Evolutionary conservation across 2,888 invertebrate species (phyloP).

Genomic region (Mythimna vitellina): DNA sequence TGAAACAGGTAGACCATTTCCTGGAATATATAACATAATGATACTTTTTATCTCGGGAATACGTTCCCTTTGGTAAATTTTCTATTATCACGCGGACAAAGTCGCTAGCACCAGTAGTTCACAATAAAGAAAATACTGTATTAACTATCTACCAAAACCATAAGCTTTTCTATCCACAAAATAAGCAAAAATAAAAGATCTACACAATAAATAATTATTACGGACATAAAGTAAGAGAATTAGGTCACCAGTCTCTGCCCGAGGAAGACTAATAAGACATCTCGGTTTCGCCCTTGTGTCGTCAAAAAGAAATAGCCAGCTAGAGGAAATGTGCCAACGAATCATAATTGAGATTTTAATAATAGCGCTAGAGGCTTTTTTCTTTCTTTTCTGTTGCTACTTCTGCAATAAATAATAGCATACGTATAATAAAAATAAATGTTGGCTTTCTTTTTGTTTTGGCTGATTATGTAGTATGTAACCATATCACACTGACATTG

Average conservation of each 20-base stretch:
- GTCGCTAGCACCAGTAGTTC: too few species aligned
- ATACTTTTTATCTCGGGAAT: too few species aligned
- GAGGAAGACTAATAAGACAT: constrained; percentile 52
- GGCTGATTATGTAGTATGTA: not conserved
- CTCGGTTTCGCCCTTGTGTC: constrained; percentile 35
- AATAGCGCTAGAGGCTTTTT: constrained; percentile 22
- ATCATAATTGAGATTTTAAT: constrained; percentile 60
- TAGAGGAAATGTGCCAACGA: constrained; percentile 44
- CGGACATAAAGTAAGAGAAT: constrained; percentile 47
- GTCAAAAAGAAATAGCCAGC: constrained; percentile 49
- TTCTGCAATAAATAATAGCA: not conserved
- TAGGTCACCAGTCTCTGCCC: constrained; percentile 50
- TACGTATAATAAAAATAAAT: not conserved
- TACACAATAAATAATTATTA: constrained; percentile 42
- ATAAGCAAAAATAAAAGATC: constrained; percentile 12
- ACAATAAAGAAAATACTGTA: not conserved
- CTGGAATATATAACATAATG: too few species aligned
- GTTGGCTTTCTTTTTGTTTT: not conserved
- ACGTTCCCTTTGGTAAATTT: too few species aligned
- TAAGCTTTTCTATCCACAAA: not conserved
- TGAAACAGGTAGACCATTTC: too few species aligned
- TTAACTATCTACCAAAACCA: not conserved
- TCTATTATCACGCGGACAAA: too few species aligned
- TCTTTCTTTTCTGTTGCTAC: constrained; percentile 2
- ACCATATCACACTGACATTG: not conserved